Evolutionary conservation across 1,140 invertebrate genomes (phyloP).

Genomic region (Tetraneura akinire): DNA sequence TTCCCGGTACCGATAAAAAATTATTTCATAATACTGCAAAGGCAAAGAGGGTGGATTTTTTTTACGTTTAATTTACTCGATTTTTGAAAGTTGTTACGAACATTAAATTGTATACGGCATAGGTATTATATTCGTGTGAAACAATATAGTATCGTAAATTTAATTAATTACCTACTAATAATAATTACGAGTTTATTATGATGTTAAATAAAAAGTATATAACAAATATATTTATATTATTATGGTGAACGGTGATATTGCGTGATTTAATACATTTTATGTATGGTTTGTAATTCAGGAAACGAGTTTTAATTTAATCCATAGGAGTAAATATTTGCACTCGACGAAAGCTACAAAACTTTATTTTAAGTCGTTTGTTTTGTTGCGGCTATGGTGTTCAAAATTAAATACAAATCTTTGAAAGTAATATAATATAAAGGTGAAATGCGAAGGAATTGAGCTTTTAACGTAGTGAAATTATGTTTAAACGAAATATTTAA

Average conservation of each 20-base stretch:
- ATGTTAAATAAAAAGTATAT: background rate
- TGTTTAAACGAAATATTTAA: conserved; percentile 8
- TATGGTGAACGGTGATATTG: background rate
- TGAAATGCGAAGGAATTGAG: conserved; percentile 23
- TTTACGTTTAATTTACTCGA: too few species aligned
- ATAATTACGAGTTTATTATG: background rate
- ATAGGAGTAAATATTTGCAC: conserved; percentile 20
- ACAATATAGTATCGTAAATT: too few species aligned
- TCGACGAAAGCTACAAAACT: conserved; percentile 25
- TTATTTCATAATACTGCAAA: too few species aligned
- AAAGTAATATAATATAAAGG: conserved; percentile 28
- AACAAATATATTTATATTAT: background rate
- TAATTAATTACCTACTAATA: too few species aligned
- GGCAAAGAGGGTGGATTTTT: background rate
- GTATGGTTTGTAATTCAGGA: background rate
- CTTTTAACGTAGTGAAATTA: conserved; percentile 18
- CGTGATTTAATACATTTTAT: background rate
- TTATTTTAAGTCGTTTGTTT: conserved; percentile 15
- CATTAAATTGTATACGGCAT: background rate
- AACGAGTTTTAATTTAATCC: conserved; percentile 29
- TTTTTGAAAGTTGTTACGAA: too few species aligned
- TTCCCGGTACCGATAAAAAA: background rate
- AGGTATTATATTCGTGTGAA: too few species aligned
- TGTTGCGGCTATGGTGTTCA: conserved; percentile 20
- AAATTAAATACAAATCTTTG: conserved; percentile 36